Conservation (phyloP, 2,113 vertebrate species). For the Phaethornis superciliosus region DNA sequence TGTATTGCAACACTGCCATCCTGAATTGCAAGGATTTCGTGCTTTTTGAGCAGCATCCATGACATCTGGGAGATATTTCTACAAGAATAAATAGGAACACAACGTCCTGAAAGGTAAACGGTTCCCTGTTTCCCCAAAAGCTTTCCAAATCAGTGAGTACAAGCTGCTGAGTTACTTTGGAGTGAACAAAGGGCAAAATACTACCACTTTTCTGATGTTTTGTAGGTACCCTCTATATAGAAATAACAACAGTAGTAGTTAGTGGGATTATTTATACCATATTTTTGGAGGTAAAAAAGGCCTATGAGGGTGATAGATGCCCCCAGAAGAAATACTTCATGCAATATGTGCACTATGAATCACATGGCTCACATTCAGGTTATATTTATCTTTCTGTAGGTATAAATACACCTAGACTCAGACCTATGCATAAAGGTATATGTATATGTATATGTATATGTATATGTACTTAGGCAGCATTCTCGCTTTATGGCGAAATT, state of each 20-base stretch:
- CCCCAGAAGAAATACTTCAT: background rate
- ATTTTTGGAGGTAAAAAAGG: background rate
- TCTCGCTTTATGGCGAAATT: background rate
- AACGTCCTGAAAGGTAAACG: background rate
- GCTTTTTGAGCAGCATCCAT: background rate
- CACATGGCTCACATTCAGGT: background rate
- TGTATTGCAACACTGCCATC: background rate
- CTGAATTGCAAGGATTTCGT: background rate
- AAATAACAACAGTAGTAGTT: background rate
- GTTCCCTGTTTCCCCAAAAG: background rate
- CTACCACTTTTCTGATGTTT: background rate
- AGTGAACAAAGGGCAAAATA: background rate
- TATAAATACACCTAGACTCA: too few species aligned
- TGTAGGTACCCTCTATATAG: background rate
- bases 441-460: too few species aligned
- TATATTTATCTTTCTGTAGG: background rate
- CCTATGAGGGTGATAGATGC: background rate
- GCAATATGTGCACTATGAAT: background rate
- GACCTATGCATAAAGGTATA: too few species aligned
- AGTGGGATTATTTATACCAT: background rate
- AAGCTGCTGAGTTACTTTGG: background rate
- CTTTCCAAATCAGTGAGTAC: background rate
- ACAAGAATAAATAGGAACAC: background rate
- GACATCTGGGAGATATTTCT: conserved; percentile 31
- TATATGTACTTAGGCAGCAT: background rate